These are phyloP conservation scores for Drosophila infuscata DNA, from an alignment of 2,888 invertebrate species.

Conservation along the genomic window DNA sequence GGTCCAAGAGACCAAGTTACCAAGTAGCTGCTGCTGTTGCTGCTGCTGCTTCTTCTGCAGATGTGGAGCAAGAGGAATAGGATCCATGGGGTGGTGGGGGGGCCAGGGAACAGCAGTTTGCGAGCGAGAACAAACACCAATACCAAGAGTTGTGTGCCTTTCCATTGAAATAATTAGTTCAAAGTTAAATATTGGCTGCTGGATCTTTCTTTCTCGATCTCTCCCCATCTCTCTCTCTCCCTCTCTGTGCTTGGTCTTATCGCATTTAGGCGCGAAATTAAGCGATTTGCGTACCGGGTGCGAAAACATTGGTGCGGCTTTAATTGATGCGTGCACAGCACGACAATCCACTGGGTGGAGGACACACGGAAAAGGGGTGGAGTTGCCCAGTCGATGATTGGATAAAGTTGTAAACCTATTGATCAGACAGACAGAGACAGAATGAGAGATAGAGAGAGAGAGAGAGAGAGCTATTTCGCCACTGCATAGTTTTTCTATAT, in stretches of 20 bases:
- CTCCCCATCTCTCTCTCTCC: not conserved
- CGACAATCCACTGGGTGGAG: constrained; percentile 48
- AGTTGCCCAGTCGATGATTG: constrained; percentile 41
- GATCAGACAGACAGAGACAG: constrained; percentile 32
- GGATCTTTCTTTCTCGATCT: not conserved
- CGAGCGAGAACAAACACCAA: constrained; percentile 48
- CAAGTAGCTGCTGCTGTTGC: not conserved
- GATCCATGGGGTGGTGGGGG: constrained; percentile 1
- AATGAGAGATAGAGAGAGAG: no score
- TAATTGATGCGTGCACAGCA: constrained; percentile 80
- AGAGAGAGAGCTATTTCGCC: not conserved
- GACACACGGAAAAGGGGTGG: not conserved
- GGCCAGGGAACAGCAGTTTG: not conserved
- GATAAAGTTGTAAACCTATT: constrained; percentile 61
- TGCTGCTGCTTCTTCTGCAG: not conserved
- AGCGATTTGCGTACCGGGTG: constrained; percentile 82
- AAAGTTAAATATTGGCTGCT: constrained; percentile 82
- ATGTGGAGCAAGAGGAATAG: constrained; percentile 7
- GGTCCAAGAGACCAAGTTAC: constrained; percentile 7
- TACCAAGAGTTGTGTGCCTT: constrained; percentile 77
- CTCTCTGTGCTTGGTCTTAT: constrained; percentile 53
- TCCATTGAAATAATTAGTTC: constrained; percentile 84
- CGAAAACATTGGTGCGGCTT: constrained; percentile 83
- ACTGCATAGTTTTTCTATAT: not conserved
- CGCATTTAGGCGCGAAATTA: constrained; percentile 78